Percentiles rank a stretch among this genome's conserved stretches.
Evolutionary conservation across 1,140 invertebrate species (phyloP).

Genomic region (Drosophila sulfurigaster): DNA sequence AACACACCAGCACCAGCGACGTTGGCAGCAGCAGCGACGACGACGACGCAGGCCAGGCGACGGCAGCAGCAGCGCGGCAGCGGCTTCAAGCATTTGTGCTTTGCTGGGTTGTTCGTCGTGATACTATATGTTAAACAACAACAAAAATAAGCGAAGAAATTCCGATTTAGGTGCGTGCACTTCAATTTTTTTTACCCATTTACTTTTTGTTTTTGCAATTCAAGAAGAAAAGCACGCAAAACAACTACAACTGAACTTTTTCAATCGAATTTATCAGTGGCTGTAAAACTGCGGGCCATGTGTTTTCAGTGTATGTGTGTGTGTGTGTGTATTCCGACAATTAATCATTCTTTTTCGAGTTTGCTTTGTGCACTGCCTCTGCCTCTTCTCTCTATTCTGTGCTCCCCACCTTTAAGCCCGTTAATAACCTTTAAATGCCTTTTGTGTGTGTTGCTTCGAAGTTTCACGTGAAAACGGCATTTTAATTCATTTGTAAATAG

Average conservation of each 20-base stretch:
- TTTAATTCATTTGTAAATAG: conserved; percentile 44
- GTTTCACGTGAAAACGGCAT: conserved; percentile 16
- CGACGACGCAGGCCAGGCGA: conserved; percentile 25
- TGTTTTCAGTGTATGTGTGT: neutral
- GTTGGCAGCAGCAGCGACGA: conserved; percentile 50
- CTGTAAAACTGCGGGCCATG: conserved; percentile 25
- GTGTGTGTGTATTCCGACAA: conserved; percentile 34
- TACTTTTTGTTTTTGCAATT: neutral
- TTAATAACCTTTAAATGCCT: conserved; percentile 63
- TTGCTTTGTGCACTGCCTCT: conserved; percentile 33
- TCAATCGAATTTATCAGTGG: conserved; percentile 29
- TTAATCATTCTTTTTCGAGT: conserved; percentile 59
- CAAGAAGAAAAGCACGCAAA: neutral
- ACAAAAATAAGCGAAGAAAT: conserved; percentile 41
- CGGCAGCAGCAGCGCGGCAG: conserved; percentile 12
- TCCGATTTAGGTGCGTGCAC: conserved; percentile 56
- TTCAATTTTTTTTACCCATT: conserved; percentile 1
- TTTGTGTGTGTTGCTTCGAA: conserved; percentile 11
- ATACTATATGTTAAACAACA: conserved; percentile 13
- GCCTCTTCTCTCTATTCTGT: neutral
- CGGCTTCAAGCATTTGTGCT: conserved; percentile 32
- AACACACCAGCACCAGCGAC: conserved; percentile 32
- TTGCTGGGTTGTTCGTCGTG: conserved; percentile 41
- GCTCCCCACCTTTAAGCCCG: conserved; percentile 24
- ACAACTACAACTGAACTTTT: neutral